Evolutionary conservation across 92 coral and sea anemone genomes (phyloP).

Genomic region (Chrysogorgia sp.): DNA sequence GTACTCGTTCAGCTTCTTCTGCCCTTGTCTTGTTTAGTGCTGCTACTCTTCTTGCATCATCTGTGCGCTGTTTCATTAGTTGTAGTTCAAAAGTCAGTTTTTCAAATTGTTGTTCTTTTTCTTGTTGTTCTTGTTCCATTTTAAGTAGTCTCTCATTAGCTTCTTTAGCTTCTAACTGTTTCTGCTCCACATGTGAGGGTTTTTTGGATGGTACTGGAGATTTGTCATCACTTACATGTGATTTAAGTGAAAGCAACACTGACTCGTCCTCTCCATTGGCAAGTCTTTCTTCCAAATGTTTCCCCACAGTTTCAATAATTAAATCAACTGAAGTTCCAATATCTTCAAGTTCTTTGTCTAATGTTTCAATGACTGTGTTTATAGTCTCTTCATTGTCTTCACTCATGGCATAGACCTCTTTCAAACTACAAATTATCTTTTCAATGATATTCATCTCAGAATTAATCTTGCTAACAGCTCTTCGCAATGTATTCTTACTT

Average conservation of each 20-base stretch:
- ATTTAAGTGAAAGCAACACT: slow-evolving; percentile 35
- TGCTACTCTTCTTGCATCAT: slow-evolving; percentile 47
- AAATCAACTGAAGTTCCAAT: slow-evolving; percentile 41
- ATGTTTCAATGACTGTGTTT: slow-evolving; percentile 19
- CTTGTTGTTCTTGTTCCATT: slow-evolving; percentile 50
- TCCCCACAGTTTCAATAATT: slow-evolving; percentile 15
- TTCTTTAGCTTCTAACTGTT: slow-evolving; percentile 42
- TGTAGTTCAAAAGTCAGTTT: slow-evolving; percentile 48
- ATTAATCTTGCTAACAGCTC: slow-evolving; percentile 50
- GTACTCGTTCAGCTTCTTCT: slow-evolving; percentile 26
- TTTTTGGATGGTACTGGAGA: neutral
- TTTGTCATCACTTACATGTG: slow-evolving; percentile 28
- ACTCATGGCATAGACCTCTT: slow-evolving; percentile 50
- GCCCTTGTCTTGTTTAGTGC: slow-evolving; percentile 46
- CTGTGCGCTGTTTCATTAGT: too few relatives aligned
- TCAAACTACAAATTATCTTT: slow-evolving; percentile 50
- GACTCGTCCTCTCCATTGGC: slow-evolving; percentile 46
- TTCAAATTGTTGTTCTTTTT: slow-evolving; percentile 44
- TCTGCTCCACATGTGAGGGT: slow-evolving; percentile 17
- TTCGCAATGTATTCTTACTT: slow-evolving; percentile 53
- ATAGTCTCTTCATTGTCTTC: slow-evolving; percentile 15
- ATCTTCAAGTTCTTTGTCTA: slow-evolving; percentile 57
- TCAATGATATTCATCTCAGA: slow-evolving; percentile 48
- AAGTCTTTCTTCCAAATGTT: slow-evolving; percentile 38
- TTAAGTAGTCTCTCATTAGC: slow-evolving; percentile 42